Evolutionary conservation across 2,888 invertebrate genomes (phyloP).

Genomic region (Ormyrus nitidulus): DNA sequence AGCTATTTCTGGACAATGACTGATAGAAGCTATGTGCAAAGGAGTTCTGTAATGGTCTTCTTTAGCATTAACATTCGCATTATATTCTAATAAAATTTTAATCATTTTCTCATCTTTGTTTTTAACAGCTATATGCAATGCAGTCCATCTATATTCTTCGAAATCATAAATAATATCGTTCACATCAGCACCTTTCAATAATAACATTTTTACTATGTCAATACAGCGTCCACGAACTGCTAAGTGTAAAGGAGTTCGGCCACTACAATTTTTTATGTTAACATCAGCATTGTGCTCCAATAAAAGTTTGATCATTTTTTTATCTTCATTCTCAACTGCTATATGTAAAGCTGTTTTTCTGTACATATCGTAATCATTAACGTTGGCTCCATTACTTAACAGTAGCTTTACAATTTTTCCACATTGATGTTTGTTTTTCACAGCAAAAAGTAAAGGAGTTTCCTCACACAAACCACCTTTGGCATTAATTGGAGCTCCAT

Average conservation of each 20-base stretch:
- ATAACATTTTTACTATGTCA: conserved; percentile 47
- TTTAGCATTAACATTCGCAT: conserved; percentile 50
- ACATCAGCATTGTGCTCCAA: conserved; percentile 47
- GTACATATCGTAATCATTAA: conserved; percentile 51
- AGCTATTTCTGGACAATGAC: conserved; percentile 43
- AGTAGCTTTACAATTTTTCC: conserved; percentile 49
- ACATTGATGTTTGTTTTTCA: conserved; percentile 48
- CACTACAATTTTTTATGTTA: conserved; percentile 49
- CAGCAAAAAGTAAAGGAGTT: conserved; percentile 48
- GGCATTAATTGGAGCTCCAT: conserved; percentile 49
- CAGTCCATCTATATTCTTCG: conserved; percentile 51
- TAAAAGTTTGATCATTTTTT: conserved; percentile 50
- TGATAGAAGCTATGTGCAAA: conserved; percentile 49
- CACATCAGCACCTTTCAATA: conserved; percentile 43
- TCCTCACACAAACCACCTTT: conserved; percentile 49
- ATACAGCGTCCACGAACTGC: conserved; percentile 37
- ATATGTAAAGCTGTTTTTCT: conserved; percentile 51
- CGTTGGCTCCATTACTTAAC: conserved; percentile 45
- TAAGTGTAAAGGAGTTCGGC: conserved; percentile 47
- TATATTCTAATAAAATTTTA: conserved; percentile 37
- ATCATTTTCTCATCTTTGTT: conserved; percentile 53
- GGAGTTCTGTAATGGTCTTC: conserved; percentile 47
- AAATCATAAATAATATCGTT: conserved; percentile 50
- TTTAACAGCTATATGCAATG: conserved; percentile 51
- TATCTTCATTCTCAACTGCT: conserved; percentile 47